These are phyloP conservation scores for Anthophora plumipes DNA, from an alignment of 2,888 invertebrate genomes.

Conservation along the genomic window DNA sequence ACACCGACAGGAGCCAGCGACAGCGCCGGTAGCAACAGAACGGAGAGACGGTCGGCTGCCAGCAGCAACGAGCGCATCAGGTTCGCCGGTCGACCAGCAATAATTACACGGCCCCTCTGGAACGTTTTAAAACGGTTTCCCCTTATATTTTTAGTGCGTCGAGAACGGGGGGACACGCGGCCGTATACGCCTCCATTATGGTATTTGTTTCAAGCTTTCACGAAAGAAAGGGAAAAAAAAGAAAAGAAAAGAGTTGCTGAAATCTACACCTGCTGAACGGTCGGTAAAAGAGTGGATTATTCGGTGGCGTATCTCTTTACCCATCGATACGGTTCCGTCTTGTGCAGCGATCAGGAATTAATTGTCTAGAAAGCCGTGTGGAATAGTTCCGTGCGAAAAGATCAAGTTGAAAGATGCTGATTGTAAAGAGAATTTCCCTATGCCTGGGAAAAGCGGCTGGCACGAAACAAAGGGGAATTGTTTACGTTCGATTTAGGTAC, in stretches of 20 bases:
- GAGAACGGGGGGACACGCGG: slow-evolving; percentile 57
- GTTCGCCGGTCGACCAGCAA: slow-evolving; percentile 47
- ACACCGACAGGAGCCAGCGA: slow-evolving; percentile 24
- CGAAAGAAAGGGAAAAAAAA: neutral
- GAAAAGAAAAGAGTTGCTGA: neutral
- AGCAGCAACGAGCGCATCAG: slow-evolving; percentile 53
- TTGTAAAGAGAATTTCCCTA: neutral
- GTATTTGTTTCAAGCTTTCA: slow-evolving; percentile 17
- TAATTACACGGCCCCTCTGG: slow-evolving; percentile 71
- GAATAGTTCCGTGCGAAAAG: neutral
- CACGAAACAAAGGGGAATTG: slow-evolving; percentile 38
- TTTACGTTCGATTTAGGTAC: slow-evolving; percentile 24
- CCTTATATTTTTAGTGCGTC: slow-evolving; percentile 69
- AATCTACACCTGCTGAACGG: neutral
- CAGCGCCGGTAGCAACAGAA: slow-evolving; percentile 55
- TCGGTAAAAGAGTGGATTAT: neutral
- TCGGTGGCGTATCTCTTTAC: neutral
- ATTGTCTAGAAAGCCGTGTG: neutral
- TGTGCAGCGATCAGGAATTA: neutral
- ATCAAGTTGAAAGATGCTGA: neutral
- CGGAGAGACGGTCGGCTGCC: slow-evolving; percentile 30
- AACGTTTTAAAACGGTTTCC: slow-evolving; percentile 66
- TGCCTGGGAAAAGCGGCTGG: slow-evolving; percentile 8
- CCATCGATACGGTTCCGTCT: neutral
- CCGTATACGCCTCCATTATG: slow-evolving; percentile 17